Evolutionary conservation across 2,113 vertebrate species (phyloP).

Genomic region (Heterotilapia buettikoferi): DNA sequence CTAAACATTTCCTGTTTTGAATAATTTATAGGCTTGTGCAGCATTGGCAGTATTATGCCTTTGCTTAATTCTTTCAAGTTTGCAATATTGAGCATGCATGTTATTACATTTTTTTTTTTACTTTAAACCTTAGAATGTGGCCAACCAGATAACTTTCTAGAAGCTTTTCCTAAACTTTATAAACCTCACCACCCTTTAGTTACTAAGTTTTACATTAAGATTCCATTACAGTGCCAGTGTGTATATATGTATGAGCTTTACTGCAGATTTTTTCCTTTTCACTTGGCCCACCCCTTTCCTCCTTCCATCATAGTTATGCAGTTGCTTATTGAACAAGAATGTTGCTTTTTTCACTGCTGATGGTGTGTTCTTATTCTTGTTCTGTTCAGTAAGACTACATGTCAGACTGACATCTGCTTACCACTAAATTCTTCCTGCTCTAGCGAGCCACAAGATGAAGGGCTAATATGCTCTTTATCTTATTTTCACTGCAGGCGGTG

Average conservation of each 20-base stretch:
- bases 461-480: not conserved
- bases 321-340: not conserved
- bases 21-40: not conserved
- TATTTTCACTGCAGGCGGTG: not conserved
- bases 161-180: not conserved
- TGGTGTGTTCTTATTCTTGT: not conserved
- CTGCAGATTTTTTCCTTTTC: not conserved
- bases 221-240: not conserved
- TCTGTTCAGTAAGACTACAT: not conserved
- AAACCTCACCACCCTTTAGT: not conserved
- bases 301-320: not conserved
- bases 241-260: not conserved
- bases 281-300: not conserved
- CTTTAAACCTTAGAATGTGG: not conserved
- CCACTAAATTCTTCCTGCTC: not conserved
- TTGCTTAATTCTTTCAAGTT: not conserved
- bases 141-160: not conserved
- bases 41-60: not conserved
- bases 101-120: not conserved
- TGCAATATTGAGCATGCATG: not conserved
- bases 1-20: not conserved
- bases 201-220: not conserved
- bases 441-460: not conserved
- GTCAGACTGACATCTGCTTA: not conserved
- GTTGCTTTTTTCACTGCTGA: not conserved